phyloP scores from a whole-genome alignment of 2,113 vertebrate species.

The Cyphomyrus plagiostoma region DNA sequence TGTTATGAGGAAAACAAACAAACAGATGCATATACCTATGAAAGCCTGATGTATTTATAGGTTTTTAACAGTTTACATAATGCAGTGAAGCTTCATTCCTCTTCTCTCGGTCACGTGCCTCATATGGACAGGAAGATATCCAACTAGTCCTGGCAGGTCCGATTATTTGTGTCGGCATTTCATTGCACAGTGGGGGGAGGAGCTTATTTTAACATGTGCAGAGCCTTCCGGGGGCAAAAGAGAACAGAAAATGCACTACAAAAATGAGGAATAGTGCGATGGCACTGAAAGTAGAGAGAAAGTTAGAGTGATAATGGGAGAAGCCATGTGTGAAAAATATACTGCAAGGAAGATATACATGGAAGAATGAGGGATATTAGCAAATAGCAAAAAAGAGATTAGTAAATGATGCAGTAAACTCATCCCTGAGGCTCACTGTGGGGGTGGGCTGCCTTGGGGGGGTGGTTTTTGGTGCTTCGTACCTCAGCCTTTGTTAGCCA shows the following conservation, averaged over 20 bases:
- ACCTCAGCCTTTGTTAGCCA: neutral
- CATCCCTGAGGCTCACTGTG: neutral
- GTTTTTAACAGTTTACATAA: neutral
- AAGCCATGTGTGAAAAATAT: neutral
- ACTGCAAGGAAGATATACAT: neutral
- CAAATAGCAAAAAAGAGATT: conserved; percentile 1
- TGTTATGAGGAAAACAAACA: neutral
- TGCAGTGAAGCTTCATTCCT: neutral
- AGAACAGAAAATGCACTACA: conserved; percentile 13
- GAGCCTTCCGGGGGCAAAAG: neutral
- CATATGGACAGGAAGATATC: neutral
- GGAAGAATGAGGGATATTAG: conserved; percentile 6
- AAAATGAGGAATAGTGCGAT: neutral
- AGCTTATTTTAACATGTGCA: neutral
- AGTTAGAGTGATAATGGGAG: neutral
- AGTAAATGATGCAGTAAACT: conserved; percentile 11
- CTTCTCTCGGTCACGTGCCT: neutral
- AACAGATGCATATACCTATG: neutral
- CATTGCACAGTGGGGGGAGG: neutral
- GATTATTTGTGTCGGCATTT: neutral
- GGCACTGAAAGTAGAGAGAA: neutral
- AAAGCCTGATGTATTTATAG: neutral
- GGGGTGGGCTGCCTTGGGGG: neutral
- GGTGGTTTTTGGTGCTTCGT: neutral
- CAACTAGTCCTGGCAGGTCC: neutral